Evolutionary conservation across 2,113 vertebrate species (phyloP).

Genomic region (Xenopus tropicalis): UCB_Xtro_10.0 CM004443.2:169824001-169824500

Average conservation of each 20-base stretch:
- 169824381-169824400: slow-evolving; percentile 62
- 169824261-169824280: slow-evolving; percentile 32
- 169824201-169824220: slow-evolving; percentile 32
- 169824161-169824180: slow-evolving; percentile 12
- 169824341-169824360: slow-evolving; percentile 40
- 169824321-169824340: slow-evolving; percentile 45
- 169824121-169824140: background rate
- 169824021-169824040: too few species aligned
- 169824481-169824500: background rate
- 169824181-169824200: slow-evolving; percentile 53
- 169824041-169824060: background rate
- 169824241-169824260: slow-evolving; percentile 43
- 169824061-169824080: background rate
- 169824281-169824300: slow-evolving; percentile 30
- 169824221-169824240: slow-evolving; percentile 48
- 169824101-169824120: slow-evolving; percentile 48
- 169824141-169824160: background rate
- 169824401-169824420: slow-evolving; percentile 58
- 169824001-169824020: background rate
- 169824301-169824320: slow-evolving; percentile 18
- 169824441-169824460: slow-evolving; percentile 58
- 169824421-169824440: slow-evolving; percentile 57
- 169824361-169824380: slow-evolving; percentile 52
- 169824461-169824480: slow-evolving; percentile 40
- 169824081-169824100: slow-evolving; percentile 44